Conservation (phyloP, 2,797 vertebrate genomes). For the Protonibea diacanthus region DNA sequence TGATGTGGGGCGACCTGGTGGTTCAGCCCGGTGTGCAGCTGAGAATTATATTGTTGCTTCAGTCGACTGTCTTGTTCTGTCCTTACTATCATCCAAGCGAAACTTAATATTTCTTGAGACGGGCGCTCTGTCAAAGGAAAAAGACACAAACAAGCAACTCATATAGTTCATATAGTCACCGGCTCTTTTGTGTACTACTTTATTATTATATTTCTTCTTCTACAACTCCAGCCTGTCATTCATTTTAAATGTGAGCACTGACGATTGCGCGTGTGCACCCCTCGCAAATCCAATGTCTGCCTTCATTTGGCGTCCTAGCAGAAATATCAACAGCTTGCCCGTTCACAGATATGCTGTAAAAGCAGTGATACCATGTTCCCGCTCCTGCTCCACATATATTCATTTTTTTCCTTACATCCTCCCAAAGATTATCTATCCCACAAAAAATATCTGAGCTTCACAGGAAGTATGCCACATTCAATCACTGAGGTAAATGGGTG, state of each 20-base stretch:
- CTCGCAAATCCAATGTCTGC: conserved; percentile 42
- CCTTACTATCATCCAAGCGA: conserved; percentile 19
- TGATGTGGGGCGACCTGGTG: conserved; percentile 52
- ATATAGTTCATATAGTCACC: conserved; percentile 29
- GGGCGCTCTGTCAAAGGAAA: conserved; percentile 34
- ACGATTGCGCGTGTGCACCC: conserved; percentile 21
- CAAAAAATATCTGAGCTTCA: conserved; percentile 38
- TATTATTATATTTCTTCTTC: conserved; percentile 10
- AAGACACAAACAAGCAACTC: conserved; percentile 39
- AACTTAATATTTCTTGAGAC: conserved; percentile 46
- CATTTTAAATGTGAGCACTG: conserved; percentile 35
- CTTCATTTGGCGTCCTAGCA: conserved; percentile 29
- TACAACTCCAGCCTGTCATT: conserved; percentile 29
- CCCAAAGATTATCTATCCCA: conserved; percentile 33
- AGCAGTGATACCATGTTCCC: conserved; percentile 37
- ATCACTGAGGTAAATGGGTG: conserved; percentile 41
- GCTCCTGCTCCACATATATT: conserved; percentile 37
- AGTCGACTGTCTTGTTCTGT: conserved; percentile 40
- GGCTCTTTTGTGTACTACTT: neutral
- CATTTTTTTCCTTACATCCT: conserved; percentile 45
- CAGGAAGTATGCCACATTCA: conserved; percentile 47
- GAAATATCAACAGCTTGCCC: conserved; percentile 46
- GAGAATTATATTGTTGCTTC: conserved; percentile 43
- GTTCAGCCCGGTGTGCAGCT: conserved; percentile 35
- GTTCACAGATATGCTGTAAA: conserved; percentile 38